These are phyloP conservation scores for Sepioteuthis lessoniana DNA, from an alignment of 2,888 invertebrate genomes.

Conservation along the genomic window DNA sequence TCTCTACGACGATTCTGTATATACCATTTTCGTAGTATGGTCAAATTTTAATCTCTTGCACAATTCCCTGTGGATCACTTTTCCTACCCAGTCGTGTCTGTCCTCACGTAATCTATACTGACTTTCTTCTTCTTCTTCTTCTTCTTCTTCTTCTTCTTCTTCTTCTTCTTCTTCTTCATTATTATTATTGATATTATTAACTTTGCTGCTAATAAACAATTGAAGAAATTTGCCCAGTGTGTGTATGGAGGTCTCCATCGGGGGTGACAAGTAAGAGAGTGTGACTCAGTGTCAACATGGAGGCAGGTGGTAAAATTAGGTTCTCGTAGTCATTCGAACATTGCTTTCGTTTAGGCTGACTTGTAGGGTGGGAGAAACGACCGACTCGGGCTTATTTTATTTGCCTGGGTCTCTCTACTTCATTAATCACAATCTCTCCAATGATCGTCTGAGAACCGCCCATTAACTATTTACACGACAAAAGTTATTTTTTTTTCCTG, in stretches of 20 bases:
- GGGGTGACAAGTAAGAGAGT: not conserved
- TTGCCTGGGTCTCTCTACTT: not conserved
- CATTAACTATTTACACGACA: not conserved
- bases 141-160: not conserved
- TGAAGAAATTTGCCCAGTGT: not conserved
- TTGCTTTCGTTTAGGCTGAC: not conserved
- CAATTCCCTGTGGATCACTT: too few relatives aligned
- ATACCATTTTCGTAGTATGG: too few relatives aligned
- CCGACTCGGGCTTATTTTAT: not conserved
- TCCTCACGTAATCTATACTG: too few relatives aligned
- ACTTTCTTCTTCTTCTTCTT: too few relatives aligned
- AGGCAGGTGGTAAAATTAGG: not conserved
- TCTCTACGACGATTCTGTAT: too few relatives aligned
- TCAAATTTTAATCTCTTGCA: too few relatives aligned
- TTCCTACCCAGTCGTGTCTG: too few relatives aligned
- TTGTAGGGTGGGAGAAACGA: not conserved
- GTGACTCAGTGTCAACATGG: not conserved
- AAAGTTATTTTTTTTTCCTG: not conserved
- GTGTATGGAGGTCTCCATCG: not conserved
- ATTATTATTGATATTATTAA: not conserved
- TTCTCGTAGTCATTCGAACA: not conserved
- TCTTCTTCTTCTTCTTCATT: not conserved
- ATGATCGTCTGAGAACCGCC: not conserved
- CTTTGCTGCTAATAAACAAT: not conserved
- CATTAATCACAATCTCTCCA: not conserved